Evolutionary conservation across 2,113 vertebrate species (phyloP).

Genomic region (Oriolus oriolus): DNA sequence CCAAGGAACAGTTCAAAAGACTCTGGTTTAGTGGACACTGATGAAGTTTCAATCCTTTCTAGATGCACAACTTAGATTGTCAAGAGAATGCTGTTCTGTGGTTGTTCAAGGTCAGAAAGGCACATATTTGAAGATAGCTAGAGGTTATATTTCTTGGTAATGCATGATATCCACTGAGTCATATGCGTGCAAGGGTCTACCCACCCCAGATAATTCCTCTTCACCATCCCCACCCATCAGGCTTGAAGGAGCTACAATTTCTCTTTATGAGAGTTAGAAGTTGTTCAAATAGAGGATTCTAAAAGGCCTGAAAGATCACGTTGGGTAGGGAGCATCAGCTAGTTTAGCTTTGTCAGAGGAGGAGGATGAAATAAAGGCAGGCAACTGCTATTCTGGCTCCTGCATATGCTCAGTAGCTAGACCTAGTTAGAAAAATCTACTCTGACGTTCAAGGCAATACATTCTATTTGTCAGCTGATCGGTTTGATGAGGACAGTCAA

Average conservation of each 20-base stretch:
- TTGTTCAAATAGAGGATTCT: not conserved
- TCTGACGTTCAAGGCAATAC: conserved; percentile 43
- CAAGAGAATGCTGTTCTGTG: not conserved
- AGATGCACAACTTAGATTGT: not conserved
- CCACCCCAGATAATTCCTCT: not conserved
- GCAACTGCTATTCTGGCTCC: conserved; percentile 60
- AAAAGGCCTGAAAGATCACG: not conserved
- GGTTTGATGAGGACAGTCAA: not conserved
- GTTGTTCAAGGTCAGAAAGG: not conserved
- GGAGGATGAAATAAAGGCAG: conserved; percentile 55
- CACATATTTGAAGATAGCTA: not conserved
- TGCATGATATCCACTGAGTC: not conserved
- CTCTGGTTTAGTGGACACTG: not conserved
- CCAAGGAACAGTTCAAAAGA: not conserved
- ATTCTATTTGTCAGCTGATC: conserved; percentile 30
- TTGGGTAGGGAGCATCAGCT: not conserved
- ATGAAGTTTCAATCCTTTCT: not conserved
- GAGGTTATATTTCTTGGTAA: not conserved
- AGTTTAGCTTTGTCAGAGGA: conserved; percentile 40
- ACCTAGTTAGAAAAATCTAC: conserved; percentile 60
- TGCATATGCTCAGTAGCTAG: conserved; percentile 58
- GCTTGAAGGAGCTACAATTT: not conserved
- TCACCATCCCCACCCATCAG: not conserved
- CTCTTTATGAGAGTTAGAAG: not conserved
- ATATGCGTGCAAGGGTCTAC: not conserved